A percentile compares a stretch with the other conserved stretches of the same genome.
These are phyloP conservation scores for Scolopax bukidnonensis DNA, from an alignment of 2,797 vertebrate species.

Conservation along the genomic window DNA sequence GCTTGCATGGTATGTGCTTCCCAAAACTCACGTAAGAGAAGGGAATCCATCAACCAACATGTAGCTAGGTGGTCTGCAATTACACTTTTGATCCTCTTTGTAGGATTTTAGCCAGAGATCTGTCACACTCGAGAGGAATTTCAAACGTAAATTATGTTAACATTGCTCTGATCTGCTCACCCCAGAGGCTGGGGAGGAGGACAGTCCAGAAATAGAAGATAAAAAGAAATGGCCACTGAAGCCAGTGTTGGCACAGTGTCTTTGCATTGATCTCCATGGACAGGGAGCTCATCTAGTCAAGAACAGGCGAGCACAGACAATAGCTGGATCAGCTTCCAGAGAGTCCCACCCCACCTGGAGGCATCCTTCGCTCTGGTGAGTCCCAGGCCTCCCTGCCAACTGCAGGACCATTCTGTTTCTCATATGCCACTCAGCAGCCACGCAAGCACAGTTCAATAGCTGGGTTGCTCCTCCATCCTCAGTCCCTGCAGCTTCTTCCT, in stretches of 20 bases:
- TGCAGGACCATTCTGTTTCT: neutral
- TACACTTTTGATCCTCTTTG: neutral
- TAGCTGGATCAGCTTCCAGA: constrained; percentile 11
- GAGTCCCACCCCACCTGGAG: constrained; percentile 23
- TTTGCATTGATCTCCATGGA: neutral
- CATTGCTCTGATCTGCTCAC: neutral
- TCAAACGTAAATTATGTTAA: neutral
- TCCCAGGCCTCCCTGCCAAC: neutral
- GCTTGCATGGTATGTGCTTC: neutral
- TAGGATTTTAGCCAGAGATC: neutral
- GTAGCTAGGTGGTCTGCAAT: neutral
- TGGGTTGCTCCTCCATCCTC: neutral
- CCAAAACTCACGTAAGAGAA: neutral
- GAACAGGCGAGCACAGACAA: constrained; percentile 10
- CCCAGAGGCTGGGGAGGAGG: neutral
- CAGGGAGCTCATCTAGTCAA: neutral
- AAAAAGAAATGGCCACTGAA: neutral
- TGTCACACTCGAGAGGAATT: neutral
- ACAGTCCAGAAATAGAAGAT: neutral
- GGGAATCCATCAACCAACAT: neutral
- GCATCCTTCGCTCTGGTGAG: neutral
- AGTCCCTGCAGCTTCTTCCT: neutral
- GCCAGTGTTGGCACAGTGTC: neutral
- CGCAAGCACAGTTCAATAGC: neutral
- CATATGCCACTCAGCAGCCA: neutral